These are phyloP conservation scores for Drosophila ustulata DNA, from an alignment of 2,888 invertebrate species.

Conservation along the genomic window DNA sequence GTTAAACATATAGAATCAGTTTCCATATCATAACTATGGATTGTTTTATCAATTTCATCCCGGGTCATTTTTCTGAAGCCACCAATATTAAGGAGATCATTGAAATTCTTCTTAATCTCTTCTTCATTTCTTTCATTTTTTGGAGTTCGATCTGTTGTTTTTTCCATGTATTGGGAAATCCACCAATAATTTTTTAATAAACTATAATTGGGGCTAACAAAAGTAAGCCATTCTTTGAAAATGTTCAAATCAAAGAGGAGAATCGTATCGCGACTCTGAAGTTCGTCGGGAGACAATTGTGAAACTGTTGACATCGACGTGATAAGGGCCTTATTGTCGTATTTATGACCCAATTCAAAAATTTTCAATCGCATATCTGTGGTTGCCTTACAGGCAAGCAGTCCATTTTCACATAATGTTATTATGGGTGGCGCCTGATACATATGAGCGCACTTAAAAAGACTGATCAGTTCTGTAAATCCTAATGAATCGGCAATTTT, in stretches of 20 bases:
- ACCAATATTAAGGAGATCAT: background rate
- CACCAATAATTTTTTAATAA: background rate
- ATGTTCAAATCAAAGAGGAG: background rate
- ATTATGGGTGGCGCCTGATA: constrained; percentile 25
- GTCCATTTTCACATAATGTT: background rate
- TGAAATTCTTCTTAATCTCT: background rate
- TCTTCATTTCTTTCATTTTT: background rate
- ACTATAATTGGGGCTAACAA: background rate
- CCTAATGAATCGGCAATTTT: background rate
- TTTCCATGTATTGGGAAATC: background rate
- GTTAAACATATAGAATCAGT: background rate
- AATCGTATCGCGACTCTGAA: background rate
- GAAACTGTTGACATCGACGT: background rate
- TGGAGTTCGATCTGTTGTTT: background rate
- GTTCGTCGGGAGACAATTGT: background rate
- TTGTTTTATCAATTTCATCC: background rate
- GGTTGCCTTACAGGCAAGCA: background rate
- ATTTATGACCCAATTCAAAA: constrained; percentile 16
- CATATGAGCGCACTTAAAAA: constrained; percentile 17
- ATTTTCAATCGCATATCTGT: constrained; percentile 3
- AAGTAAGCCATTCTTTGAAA: background rate
- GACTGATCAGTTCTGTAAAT: constrained; percentile 5
- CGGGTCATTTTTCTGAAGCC: background rate
- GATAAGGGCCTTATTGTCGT: background rate
- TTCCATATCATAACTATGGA: background rate